Evolutionary conservation across 2,113 vertebrate species (phyloP).

Genomic region (Python bivittatus): DNA sequence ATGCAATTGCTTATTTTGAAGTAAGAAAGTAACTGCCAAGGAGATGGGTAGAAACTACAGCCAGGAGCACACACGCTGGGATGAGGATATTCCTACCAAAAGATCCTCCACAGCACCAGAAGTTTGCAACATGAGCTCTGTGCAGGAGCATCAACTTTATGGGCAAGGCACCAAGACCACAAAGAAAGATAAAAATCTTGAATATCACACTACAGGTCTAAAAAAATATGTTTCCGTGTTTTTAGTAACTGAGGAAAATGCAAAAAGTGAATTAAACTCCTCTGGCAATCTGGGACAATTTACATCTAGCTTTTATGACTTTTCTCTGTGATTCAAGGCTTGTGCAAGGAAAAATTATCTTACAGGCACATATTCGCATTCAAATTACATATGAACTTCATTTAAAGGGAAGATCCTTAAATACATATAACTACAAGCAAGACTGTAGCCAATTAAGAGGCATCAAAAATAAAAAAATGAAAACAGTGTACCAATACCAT

Average conservation of each 20-base stretch:
- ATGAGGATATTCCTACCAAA: background rate
- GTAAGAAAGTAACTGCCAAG: background rate
- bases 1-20: background rate
- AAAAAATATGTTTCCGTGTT: background rate
- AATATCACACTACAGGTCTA: background rate
- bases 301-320: background rate
- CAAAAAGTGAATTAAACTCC: background rate
- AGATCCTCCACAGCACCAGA: background rate
- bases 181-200: background rate
- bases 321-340: background rate
- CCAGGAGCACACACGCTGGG: background rate
- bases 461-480: background rate
- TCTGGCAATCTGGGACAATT: background rate
- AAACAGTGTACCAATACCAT: background rate
- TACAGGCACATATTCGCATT: background rate
- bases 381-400: background rate
- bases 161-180: background rate
- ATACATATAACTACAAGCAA: background rate
- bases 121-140: background rate
- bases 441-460: background rate
- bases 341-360: background rate
- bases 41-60: background rate
- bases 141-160: background rate
- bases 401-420: background rate
- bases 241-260: background rate